Conservation (phyloP, 2,113 vertebrate species). For the Pseudopodoces humilis region DNA sequence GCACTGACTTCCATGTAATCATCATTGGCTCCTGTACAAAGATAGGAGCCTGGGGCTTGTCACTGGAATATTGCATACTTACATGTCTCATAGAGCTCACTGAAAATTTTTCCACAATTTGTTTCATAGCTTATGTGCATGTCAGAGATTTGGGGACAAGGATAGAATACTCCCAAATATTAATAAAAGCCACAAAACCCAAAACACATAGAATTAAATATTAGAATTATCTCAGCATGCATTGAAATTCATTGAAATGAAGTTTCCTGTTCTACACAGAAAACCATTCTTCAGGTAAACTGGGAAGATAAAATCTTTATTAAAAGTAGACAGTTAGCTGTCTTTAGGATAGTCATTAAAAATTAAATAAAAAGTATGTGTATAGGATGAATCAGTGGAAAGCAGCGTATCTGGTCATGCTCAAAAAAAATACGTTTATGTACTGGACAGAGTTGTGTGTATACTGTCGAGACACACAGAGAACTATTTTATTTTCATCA, state of each 20-base stretch:
- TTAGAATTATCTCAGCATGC: not conserved
- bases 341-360: not conserved
- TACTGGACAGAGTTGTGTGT: not conserved
- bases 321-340: not conserved
- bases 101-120: not conserved
- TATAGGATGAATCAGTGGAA: not conserved
- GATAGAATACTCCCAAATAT: not conserved
- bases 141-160: not conserved
- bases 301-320: not conserved
- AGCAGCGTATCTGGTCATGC: not conserved
- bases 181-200: not conserved
- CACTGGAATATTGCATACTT: not conserved
- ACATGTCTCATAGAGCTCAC: not conserved
- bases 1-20: not conserved
- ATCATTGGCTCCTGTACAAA: not conserved
- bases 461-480: not conserved
- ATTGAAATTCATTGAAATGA: not conserved
- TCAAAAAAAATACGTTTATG: not conserved
- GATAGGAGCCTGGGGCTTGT: not conserved
- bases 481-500: not conserved
- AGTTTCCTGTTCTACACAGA: not conserved
- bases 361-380: not conserved
- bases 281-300: not conserved
- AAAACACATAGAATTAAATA: not conserved
- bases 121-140: not conserved